Percentiles rank a stretch among this genome's conserved stretches.
These are phyloP conservation scores for Glaucidium brasilianum DNA, from an alignment of 2,113 vertebrate genomes.

Conservation along the genomic window DNA sequence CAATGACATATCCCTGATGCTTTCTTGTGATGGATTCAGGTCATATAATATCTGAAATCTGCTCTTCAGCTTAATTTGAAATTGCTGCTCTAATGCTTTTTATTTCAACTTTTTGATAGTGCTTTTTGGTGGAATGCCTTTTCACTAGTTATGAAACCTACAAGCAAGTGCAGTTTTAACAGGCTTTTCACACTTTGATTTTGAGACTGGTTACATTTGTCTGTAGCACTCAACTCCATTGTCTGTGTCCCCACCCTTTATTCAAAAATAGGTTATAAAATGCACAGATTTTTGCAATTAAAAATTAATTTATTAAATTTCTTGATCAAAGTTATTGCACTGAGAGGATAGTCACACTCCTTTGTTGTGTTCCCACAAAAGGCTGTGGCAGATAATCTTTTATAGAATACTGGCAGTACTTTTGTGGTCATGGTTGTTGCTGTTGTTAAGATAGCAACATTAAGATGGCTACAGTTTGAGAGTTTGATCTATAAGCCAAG, in stretches of 20 bases:
- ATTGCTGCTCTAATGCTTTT: not conserved
- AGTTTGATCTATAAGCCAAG: not conserved
- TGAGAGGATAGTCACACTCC: not conserved
- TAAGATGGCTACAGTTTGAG: not conserved
- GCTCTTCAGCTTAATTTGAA: not conserved
- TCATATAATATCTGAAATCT: not conserved
- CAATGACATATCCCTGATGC: not conserved
- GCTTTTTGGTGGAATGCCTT: not conserved
- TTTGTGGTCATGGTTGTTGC: not conserved
- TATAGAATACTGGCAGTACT: not conserved
- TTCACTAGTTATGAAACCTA: not conserved
- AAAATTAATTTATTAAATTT: not conserved
- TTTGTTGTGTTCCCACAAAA: not conserved
- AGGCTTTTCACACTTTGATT: not conserved
- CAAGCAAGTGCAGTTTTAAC: not conserved
- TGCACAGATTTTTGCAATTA: not conserved
- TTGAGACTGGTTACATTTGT: not conserved
- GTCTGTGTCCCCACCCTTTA: not conserved
- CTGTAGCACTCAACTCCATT: not conserved
- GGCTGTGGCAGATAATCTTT: not conserved
- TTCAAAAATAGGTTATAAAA: slow-evolving; percentile 32
- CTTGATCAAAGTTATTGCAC: not conserved
- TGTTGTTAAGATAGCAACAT: not conserved
- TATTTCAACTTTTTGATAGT: not conserved
- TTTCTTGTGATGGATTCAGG: not conserved